These are phyloP conservation scores for Eilema depressum DNA, from an alignment of 2,888 invertebrate species.

Conservation along the genomic window DNA sequence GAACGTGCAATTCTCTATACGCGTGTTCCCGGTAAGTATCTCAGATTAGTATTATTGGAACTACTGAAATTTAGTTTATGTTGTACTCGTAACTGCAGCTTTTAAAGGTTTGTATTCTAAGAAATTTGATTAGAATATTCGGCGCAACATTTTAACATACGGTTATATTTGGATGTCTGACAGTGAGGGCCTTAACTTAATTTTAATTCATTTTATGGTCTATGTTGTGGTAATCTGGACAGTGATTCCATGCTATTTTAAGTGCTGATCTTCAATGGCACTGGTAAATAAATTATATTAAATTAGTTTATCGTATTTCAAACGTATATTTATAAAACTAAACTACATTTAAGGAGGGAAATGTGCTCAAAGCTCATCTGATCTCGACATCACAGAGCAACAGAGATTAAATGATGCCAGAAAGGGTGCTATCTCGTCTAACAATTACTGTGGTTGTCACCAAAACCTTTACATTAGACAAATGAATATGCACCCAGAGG, in stretches of 20 bases:
- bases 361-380: neutral
- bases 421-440: conserved; percentile 31
- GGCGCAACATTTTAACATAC: neutral
- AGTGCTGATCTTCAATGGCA: too few relatives aligned
- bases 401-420: neutral
- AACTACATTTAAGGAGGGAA: neutral
- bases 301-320: neutral
- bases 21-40: conserved; percentile 27
- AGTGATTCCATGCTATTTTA: neutral
- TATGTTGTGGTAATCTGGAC: too few relatives aligned
- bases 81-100: conserved; percentile 3
- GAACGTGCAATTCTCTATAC: conserved; percentile 32
- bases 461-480: conserved; percentile 52
- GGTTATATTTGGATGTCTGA: neutral
- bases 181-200: neutral
- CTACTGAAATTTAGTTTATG: conserved; percentile 35
- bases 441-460: conserved; percentile 52
- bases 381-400: neutral
- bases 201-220: neutral
- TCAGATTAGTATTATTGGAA: conserved; percentile 30
- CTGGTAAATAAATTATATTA: neutral
- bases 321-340: neutral
- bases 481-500: conserved; percentile 69
- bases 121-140: conserved; percentile 9
- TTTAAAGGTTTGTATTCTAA: neutral